Base-by-base conservation (phyloP, 2,888 invertebrate species). In the Caenorhabditis sp. region DNA sequence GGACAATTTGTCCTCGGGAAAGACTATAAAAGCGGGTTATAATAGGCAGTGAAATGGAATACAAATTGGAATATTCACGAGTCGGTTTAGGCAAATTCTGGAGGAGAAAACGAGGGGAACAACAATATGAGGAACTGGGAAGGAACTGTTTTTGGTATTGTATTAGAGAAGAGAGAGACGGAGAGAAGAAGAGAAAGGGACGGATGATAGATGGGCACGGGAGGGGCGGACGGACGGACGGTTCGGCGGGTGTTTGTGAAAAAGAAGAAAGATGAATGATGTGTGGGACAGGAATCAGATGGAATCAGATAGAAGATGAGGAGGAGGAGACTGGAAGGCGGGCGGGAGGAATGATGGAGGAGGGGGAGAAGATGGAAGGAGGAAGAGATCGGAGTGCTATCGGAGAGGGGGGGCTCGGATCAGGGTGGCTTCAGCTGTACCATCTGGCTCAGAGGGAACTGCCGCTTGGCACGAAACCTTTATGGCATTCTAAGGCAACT, bases 11-110 rank as follows among this genome's bases (percentile, higher is more conserved):
- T 2, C n/a, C 24, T 47, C 37, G 32, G 61, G 37, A 20, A 47
- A 64, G 65, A 65, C 74, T 58, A 74, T 67, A 74, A 64, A 64
- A 64, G 58, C n/a, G 18, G 20, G n/a, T n/a, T 47, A 32, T 32
- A 6, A 32, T 9, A 32, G 32, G 32, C 4, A 32, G 32, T n/a
- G 32, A 9, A 9, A 32, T 32, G 32, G 9, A 32, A 32, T 32
- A 32, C 32, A 32, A 32, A 32, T 32, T 32, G 5, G 5, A 32
- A 15, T 40, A 40, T 40, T 40, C 40, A 18, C 8, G 47, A 55
- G 28, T n/a, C n/a, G 65, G 74, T 51, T 74, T 65, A 74, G 74
- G 51, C 64, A 67, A 74, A 64, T 74, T 47, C 56, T 15, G 56
- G 22, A 74, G 18, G 18, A 32, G 40, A 37, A 15, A 28, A 37